A percentile compares a stretch with the other conserved stretches of the same genome.
phyloP scores from a whole-genome alignment of 2,888 invertebrate genomes.

The Protodeltote pygarga region DNA sequence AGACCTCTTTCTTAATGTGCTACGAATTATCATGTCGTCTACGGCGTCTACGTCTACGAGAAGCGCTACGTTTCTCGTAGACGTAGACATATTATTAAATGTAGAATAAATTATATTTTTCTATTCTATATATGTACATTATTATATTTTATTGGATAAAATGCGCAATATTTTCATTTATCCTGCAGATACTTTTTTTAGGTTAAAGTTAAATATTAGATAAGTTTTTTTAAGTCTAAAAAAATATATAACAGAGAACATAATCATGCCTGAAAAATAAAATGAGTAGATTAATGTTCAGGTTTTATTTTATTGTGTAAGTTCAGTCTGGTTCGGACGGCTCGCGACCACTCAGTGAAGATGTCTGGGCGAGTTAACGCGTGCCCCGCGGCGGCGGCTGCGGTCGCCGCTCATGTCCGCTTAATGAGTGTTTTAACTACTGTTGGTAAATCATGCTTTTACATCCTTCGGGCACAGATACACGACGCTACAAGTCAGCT shows the following conservation, averaged over 20 bases:
- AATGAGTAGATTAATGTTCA: slow-evolving; percentile 21
- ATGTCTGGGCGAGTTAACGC: slow-evolving; percentile 67
- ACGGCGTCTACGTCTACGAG: too few relatives aligned
- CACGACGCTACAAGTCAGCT: slow-evolving; percentile 52
- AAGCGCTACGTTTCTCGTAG: too few relatives aligned
- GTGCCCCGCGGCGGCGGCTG: slow-evolving; percentile 66
- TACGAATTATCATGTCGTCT: too few relatives aligned
- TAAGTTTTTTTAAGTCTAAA: background rate
- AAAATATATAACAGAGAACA: slow-evolving; percentile 3
- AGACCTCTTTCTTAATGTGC: too few relatives aligned
- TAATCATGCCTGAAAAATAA: slow-evolving; percentile 1
- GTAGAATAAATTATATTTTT: too few relatives aligned
- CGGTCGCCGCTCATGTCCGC: slow-evolving; percentile 66
- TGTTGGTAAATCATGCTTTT: slow-evolving; percentile 76
- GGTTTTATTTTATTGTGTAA: slow-evolving; percentile 30
- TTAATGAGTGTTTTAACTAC: slow-evolving; percentile 82
- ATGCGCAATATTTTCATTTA: too few relatives aligned
- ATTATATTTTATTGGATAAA: too few relatives aligned
- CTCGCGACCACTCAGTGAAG: slow-evolving; percentile 59
- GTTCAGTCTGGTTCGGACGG: slow-evolving; percentile 33
- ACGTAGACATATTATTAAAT: too few relatives aligned
- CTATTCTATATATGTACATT: too few relatives aligned
- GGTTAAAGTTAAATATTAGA: background rate
- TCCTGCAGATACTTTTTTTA: background rate
- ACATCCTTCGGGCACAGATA: slow-evolving; percentile 58